phyloP scores from a whole-genome alignment of 2,888 invertebrate species.

The Tetrapedia diversipes region DNA sequence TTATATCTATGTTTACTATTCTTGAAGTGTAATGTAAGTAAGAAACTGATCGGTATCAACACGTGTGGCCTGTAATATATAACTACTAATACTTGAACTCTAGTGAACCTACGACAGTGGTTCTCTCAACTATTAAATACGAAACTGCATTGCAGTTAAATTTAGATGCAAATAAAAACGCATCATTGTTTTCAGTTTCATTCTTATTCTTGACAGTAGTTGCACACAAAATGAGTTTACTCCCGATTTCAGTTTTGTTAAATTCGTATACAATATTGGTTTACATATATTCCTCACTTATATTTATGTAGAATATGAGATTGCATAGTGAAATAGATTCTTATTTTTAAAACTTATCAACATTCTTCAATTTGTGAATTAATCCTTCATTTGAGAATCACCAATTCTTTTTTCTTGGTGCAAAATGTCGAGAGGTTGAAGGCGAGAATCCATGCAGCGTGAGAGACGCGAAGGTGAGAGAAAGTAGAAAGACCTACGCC shows the following conservation, averaged over 20 bases:
- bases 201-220: not conserved
- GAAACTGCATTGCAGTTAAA: slow-evolving; percentile 7
- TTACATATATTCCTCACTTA: too few species aligned
- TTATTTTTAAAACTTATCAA: not conserved
- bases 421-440: slow-evolving; percentile 53
- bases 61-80: slow-evolving; percentile 52
- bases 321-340: too few species aligned
- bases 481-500: slow-evolving; percentile 53
- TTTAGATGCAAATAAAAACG: not conserved
- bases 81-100: slow-evolving; percentile 58
- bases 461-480: slow-evolving; percentile 24
- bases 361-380: not conserved
- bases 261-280: too few species aligned
- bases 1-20: slow-evolving; percentile 53
- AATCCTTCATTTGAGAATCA: not conserved
- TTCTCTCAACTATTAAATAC: slow-evolving; percentile 20
- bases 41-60: slow-evolving; percentile 67
- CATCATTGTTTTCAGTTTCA: not conserved
- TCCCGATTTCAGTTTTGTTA: not conserved
- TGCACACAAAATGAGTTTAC: not conserved
- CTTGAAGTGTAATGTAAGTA: slow-evolving; percentile 59
- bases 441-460: slow-evolving; percentile 40
- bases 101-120: slow-evolving; percentile 50
- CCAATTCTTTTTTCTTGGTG: slow-evolving; percentile 34
- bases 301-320: too few species aligned